A percentile compares a stretch with the other conserved stretches of the same genome.
These are phyloP conservation scores for Calliopsis andreniformis DNA, from an alignment of 1,140 invertebrate species.

Conservation along the genomic window DNA sequence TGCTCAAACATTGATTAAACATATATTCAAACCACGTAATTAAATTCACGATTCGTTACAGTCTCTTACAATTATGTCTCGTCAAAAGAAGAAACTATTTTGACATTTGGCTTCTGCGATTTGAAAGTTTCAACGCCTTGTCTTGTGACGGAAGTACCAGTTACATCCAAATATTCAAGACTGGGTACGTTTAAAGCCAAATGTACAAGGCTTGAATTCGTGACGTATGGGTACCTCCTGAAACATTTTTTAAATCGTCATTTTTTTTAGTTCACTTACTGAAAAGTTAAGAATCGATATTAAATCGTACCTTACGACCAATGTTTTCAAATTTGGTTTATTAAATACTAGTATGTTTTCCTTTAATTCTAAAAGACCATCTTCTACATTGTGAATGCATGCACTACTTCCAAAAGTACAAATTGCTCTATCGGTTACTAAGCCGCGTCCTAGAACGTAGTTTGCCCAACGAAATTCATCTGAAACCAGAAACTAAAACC, in stretches of 20 bases:
- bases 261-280: not conserved
- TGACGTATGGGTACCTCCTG: slow-evolving; percentile 84
- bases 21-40: slow-evolving; percentile 5
- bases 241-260: slow-evolving; percentile 70
- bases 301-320: slow-evolving; percentile 73
- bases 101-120: slow-evolving; percentile 79
- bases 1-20: slow-evolving; percentile 25
- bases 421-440: slow-evolving; percentile 76
- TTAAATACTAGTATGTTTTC: slow-evolving; percentile 68
- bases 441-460: slow-evolving; percentile 51
- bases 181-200: slow-evolving; percentile 83
- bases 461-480: slow-evolving; percentile 51
- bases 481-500: slow-evolving; percentile 54
- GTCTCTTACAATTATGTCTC: slow-evolving; percentile 48
- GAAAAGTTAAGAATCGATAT: slow-evolving; percentile 5
- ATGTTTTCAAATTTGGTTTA: slow-evolving; percentile 76
- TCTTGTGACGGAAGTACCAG: slow-evolving; percentile 83
- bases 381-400: slow-evolving; percentile 62
- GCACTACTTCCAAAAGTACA: slow-evolving; percentile 70
- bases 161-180: slow-evolving; percentile 84
- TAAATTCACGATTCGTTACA: slow-evolving; percentile 18
- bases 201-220: slow-evolving; percentile 84
- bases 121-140: slow-evolving; percentile 83
- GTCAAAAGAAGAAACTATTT: slow-evolving; percentile 79
- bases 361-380: slow-evolving; percentile 66